A percentile compares a stretch with the other conserved stretches of the same genome.
Conservation (phyloP, 1,140 invertebrate genomes). For the Harlomillsia oculata region DNA sequence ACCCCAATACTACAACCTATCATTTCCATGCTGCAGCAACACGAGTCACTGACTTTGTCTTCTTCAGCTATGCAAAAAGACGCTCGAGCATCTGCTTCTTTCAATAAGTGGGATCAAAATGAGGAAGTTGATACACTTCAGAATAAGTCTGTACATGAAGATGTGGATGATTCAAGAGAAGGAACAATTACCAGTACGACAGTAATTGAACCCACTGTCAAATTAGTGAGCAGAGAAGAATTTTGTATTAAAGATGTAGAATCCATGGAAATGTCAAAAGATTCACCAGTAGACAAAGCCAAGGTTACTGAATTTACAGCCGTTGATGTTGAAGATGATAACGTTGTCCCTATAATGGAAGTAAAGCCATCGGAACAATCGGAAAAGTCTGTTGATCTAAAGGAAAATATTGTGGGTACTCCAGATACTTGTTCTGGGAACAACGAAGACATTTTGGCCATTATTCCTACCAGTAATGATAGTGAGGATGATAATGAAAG, state of each 20-base stretch:
- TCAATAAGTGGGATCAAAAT: not conserved
- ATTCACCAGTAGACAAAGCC: too few species aligned
- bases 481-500: too few species aligned
- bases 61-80: conserved; percentile 2
- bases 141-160: conserved; percentile 18
- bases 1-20: conserved; percentile 9
- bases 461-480: too few species aligned
- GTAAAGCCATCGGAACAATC: too few species aligned
- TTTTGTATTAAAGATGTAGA: conserved; percentile 4
- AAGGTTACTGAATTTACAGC: too few species aligned
- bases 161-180: not conserved
- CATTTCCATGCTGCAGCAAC: not conserved
- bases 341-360: too few species aligned
- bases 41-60: not conserved
- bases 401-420: too few species aligned
- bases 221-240: conserved; percentile 6
- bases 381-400: too few species aligned
- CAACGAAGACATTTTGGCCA: too few species aligned
- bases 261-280: conserved; percentile 5
- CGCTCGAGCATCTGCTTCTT: conserved; percentile 3
- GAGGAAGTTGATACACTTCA: conserved; percentile 6
- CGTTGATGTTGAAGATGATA: too few species aligned
- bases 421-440: too few species aligned
- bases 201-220: conserved; percentile 35
- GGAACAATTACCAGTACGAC: not conserved